A percentile compares a stretch with the other conserved stretches of the same genome.
Conservation (phyloP, 2,113 vertebrate genomes). For the Himantopus leucocephalus region DNA sequence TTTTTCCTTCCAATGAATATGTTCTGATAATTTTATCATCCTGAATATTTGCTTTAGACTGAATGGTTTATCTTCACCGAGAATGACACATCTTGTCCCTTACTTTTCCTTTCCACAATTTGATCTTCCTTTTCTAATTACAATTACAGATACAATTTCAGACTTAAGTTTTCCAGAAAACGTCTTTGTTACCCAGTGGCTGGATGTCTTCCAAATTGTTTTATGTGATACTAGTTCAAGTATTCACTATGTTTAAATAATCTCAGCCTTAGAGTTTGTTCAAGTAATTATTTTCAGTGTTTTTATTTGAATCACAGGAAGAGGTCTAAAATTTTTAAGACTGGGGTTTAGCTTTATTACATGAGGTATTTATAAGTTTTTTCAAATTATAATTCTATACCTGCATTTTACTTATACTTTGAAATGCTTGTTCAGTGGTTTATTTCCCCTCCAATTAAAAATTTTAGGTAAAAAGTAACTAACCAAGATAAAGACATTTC, state of each 20-base stretch:
- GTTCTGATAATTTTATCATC: not conserved
- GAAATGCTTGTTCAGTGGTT: not conserved
- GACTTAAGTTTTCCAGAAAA: not conserved
- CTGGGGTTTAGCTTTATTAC: not conserved
- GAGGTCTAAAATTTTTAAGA: not conserved
- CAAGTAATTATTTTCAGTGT: not conserved
- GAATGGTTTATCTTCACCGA: not conserved
- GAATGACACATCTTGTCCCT: not conserved
- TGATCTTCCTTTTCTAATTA: not conserved
- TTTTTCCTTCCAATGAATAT: not conserved
- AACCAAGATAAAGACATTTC: not conserved
- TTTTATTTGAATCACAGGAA: not conserved
- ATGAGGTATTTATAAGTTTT: not conserved
- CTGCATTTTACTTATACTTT: not conserved
- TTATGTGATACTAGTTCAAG: slow-evolving; percentile 6
- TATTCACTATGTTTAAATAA: not conserved
- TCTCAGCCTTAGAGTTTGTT: not conserved
- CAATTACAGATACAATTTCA: not conserved
- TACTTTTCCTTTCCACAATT: not conserved
- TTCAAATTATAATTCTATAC: not conserved
- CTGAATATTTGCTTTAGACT: not conserved
- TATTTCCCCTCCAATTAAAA: not conserved
- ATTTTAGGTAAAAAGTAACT: not conserved
- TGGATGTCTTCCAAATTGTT: slow-evolving; percentile 24
- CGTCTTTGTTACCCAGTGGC: not conserved